phyloP scores from a whole-genome alignment of 2,888 invertebrate genomes.

The Chloromyia formosa region DNA sequence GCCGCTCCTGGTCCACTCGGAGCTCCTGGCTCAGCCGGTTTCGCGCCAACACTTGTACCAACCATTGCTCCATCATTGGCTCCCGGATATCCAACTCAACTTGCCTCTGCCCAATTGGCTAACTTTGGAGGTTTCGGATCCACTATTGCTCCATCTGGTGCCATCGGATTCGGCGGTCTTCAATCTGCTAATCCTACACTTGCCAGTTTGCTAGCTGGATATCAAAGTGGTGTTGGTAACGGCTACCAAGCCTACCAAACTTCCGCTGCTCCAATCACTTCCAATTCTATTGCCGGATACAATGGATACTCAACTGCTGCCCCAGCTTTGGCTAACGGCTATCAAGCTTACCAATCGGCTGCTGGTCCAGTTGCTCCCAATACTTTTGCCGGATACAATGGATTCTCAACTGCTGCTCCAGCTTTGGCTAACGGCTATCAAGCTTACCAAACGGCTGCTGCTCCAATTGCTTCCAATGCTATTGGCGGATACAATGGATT shows the following conservation, averaged over 20 bases:
- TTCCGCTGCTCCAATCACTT: too few relatives aligned
- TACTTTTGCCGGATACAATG: too few relatives aligned
- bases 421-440: not conserved
- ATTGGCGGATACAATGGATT: not conserved
- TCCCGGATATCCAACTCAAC: not conserved
- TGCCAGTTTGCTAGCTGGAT: too few relatives aligned
- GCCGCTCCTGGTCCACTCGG: not conserved
- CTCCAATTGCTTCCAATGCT: not conserved
- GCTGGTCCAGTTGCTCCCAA: not conserved
- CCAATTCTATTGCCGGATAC: too few relatives aligned
- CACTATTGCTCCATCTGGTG: not conserved
- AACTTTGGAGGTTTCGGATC: not conserved
- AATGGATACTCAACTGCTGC: not conserved
- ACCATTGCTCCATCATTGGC: slow-evolving; percentile 2
- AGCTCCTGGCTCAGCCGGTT: not conserved
- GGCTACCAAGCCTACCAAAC: too few relatives aligned
- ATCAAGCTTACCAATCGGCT: not conserved
- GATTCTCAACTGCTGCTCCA: too few relatives aligned
- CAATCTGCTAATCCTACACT: too few relatives aligned
- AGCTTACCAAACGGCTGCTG: not conserved
- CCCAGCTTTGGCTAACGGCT: not conserved
- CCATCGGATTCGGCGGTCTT: not conserved
- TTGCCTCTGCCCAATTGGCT: not conserved
- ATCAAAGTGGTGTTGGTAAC: too few relatives aligned
- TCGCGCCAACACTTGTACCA: not conserved